phyloP scores from a whole-genome alignment of 2,888 invertebrate species.

The Chloromyia formosa region DNA sequence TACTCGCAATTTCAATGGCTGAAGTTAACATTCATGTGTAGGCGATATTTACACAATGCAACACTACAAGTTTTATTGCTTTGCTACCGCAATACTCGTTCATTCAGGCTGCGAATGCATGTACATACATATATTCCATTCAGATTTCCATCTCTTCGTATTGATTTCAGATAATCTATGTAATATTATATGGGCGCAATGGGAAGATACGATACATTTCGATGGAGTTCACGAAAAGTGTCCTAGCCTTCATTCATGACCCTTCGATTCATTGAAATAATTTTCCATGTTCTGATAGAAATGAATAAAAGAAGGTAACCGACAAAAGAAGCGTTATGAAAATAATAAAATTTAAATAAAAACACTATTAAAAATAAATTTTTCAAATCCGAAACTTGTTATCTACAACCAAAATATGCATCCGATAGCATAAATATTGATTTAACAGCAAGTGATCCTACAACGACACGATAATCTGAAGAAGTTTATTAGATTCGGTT shows the following conservation, averaged over 20 bases:
- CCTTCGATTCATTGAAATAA: neutral
- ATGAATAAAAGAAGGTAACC: neutral
- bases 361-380: constrained; percentile 20
- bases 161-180: constrained; percentile 20
- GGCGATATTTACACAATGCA: constrained; percentile 15
- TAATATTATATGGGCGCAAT: too few relatives aligned
- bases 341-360: constrained; percentile 29
- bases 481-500: neutral
- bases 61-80: constrained; percentile 15
- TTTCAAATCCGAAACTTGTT: constrained; percentile 22
- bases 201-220: neutral
- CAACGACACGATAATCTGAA: neutral
- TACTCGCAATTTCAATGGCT: neutral
- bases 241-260: neutral
- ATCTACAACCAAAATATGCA: constrained; percentile 27
- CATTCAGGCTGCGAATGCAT: constrained; percentile 10
- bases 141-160: constrained; percentile 1
- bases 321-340: constrained; percentile 2
- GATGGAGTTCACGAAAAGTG: neutral
- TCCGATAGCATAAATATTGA: constrained; percentile 19
- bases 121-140: too few relatives aligned
- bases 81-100: constrained; percentile 24
- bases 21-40: neutral
- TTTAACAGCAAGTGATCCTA: constrained; percentile 3
- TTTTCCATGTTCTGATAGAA: neutral